These are phyloP conservation scores for Campoletis raptor DNA, from an alignment of 2,888 invertebrate species.

Conservation along the genomic window DNA sequence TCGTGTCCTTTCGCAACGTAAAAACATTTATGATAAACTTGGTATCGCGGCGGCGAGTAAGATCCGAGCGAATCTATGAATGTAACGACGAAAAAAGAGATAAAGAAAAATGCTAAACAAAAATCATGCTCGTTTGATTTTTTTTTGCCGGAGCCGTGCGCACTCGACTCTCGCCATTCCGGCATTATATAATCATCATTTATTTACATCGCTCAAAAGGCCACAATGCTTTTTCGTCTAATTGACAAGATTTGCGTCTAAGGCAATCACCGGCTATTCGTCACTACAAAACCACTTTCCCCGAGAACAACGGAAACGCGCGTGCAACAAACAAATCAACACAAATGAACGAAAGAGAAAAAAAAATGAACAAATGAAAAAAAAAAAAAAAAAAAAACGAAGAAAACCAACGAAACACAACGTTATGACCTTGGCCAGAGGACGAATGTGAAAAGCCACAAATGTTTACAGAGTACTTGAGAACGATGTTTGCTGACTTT, in stretches of 20 bases:
- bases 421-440: conserved; percentile 9
- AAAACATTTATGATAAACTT: too few relatives aligned
- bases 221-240: conserved; percentile 65
- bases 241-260: conserved; percentile 69
- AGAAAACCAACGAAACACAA: conserved; percentile 10
- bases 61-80: conserved; percentile 10
- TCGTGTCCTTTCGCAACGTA: too few relatives aligned
- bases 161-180: not conserved
- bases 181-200: conserved; percentile 41
- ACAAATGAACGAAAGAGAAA: not conserved
- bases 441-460: conserved; percentile 60
- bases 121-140: not conserved
- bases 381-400: conserved; percentile 8
- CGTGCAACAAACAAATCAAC: conserved; percentile 9
- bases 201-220: conserved; percentile 64
- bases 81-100: not conserved
- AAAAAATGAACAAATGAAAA: not conserved
- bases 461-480: conserved; percentile 51
- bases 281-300: conserved; percentile 51
- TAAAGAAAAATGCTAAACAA: not conserved
- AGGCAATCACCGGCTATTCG: conserved; percentile 62
- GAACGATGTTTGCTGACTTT: conserved; percentile 5
- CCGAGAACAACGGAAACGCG: conserved; percentile 61
- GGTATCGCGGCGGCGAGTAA: not conserved
- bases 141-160: not conserved